Evolutionary conservation across 2,888 invertebrate species (phyloP).

Genomic region (Glyphotaelius pellucidus): DNA sequence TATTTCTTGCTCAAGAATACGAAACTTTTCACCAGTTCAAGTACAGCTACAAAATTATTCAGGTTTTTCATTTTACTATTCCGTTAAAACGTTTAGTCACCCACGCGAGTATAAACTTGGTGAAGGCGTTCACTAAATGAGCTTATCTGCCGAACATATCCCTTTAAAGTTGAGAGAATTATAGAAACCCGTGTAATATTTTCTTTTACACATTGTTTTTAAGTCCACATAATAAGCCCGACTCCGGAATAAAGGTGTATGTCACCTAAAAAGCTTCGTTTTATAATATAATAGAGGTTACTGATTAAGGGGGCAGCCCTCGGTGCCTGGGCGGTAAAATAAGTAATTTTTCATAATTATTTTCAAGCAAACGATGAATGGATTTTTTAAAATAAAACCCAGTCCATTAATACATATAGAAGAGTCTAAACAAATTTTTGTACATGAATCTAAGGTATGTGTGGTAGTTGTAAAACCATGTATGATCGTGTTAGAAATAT

Average conservation of each 20-base stretch:
- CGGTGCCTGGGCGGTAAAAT: too few relatives aligned
- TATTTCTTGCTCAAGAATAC: background rate
- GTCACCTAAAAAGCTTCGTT: background rate
- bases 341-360: too few relatives aligned
- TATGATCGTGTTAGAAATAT: too few relatives aligned
- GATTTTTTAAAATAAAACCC: too few relatives aligned
- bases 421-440: too few relatives aligned
- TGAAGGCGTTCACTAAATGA: background rate
- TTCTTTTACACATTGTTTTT: background rate
- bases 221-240: background rate
- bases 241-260: background rate
- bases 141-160: background rate
- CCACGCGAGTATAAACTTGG: background rate
- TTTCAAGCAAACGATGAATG: too few relatives aligned
- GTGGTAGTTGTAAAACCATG: too few relatives aligned
- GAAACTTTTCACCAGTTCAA: background rate
- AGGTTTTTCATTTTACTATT: background rate
- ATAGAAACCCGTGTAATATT: background rate
- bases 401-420: too few relatives aligned
- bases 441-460: too few relatives aligned
- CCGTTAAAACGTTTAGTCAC: background rate
- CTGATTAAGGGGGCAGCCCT: too few relatives aligned
- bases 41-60: background rate
- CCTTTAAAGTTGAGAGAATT: background rate
- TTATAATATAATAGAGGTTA: background rate